Conservation (phyloP, 2,888 invertebrate species). For the Drosophila meridionalis region DNA sequence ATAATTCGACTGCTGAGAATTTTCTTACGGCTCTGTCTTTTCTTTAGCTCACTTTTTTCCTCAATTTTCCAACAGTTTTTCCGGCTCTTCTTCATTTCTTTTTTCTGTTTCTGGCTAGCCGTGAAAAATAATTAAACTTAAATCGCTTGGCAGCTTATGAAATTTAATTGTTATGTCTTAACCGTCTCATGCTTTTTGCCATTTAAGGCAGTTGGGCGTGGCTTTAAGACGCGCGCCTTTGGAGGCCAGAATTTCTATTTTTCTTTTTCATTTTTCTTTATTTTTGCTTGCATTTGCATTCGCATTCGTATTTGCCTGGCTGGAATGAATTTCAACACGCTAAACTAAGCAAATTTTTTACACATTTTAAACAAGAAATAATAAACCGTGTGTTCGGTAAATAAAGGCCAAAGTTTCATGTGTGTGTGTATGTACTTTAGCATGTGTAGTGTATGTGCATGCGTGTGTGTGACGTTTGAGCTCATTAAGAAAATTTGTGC, state of each 20-base stretch:
- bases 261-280: conserved; percentile 12
- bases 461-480: conserved; percentile 52
- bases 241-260: conserved; percentile 10
- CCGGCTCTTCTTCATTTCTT: not conserved
- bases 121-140: conserved; percentile 67
- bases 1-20: conserved; percentile 34
- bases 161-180: conserved; percentile 68
- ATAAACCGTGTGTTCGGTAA: conserved; percentile 46
- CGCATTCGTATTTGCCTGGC: conserved; percentile 20
- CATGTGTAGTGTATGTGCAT: not conserved
- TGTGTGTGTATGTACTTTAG: conserved; percentile 1
- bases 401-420: conserved; percentile 48
- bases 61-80: not conserved
- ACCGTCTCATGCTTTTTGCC: conserved; percentile 9
- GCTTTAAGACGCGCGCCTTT: conserved; percentile 38
- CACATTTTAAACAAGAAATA: conserved; percentile 56
- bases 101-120: conserved; percentile 7
- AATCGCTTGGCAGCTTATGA: conserved; percentile 64
- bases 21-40: conserved; percentile 40
- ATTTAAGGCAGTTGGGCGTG: conserved; percentile 28
- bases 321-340: conserved; percentile 52
- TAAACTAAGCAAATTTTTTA: conserved; percentile 58
- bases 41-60: conserved; percentile 12
- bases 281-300: conserved; percentile 33
- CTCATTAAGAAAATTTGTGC: conserved; percentile 71